These are phyloP conservation scores for Tachuris rubrigastra DNA, from an alignment of 2,113 vertebrate genomes.

Conservation along the genomic window DNA sequence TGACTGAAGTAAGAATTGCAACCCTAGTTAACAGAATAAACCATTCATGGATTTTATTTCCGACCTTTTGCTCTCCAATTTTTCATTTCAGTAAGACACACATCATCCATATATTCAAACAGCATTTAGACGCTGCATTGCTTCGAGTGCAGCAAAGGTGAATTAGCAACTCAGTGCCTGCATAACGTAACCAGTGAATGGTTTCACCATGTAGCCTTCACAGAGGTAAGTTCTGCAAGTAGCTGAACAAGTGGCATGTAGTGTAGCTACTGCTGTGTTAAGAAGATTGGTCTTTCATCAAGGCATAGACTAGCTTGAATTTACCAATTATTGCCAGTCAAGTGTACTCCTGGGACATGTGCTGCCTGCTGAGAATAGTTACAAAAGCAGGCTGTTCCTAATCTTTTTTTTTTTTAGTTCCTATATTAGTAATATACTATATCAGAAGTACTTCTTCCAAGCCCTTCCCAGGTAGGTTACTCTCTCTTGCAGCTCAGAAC, in stretches of 20 bases:
- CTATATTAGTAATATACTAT: background rate
- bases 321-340: background rate
- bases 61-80: background rate
- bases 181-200: background rate
- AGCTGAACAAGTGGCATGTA: background rate
- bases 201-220: background rate
- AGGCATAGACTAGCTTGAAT: background rate
- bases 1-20: background rate
- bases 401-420: background rate
- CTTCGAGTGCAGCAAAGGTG: background rate
- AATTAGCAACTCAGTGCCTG: background rate
- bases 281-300: background rate
- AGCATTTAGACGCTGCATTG: background rate
- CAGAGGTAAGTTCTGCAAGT: background rate
- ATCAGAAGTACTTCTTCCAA: background rate
- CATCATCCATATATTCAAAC: background rate
- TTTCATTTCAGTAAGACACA: background rate
- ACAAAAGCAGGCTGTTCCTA: background rate
- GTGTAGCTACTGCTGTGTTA: background rate
- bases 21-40: background rate
- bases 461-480: background rate
- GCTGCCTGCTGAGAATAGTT: background rate
- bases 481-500: background rate
- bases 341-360: fast-evolving
- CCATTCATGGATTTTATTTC: background rate